Evolutionary conservation across 2,888 invertebrate species (phyloP).

Genomic region (Tricholauxania praeusta): DNA sequence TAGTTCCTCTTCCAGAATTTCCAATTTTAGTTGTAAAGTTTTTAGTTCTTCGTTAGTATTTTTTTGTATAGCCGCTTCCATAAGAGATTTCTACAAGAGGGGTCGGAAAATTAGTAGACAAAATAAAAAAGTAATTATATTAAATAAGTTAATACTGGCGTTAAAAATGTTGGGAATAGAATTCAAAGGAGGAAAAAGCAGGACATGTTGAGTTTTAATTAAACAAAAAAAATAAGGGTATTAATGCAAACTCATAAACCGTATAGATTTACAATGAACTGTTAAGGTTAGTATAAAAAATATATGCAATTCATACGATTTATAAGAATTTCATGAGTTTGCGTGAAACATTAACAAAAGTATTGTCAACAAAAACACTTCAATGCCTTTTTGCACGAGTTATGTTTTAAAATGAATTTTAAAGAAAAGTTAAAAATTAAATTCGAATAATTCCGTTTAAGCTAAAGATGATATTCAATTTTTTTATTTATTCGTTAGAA

Average conservation of each 20-base stretch:
- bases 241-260: slow-evolving; percentile 1
- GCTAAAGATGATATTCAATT: too few relatives aligned
- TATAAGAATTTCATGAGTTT: neutral
- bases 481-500: too few relatives aligned
- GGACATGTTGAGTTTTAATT: too few relatives aligned
- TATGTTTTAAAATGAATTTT: too few relatives aligned
- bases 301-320: neutral
- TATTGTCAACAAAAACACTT: too few relatives aligned
- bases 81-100: slow-evolving; percentile 68
- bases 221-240: neutral
- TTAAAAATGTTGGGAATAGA: slow-evolving; percentile 9
- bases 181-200: neutral
- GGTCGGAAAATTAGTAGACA: slow-evolving; percentile 61
- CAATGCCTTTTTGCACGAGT: too few relatives aligned
- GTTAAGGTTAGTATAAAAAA: too few relatives aligned
- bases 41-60: slow-evolving; percentile 70
- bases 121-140: slow-evolving; percentile 44
- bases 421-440: too few relatives aligned
- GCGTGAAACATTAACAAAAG: too few relatives aligned
- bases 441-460: too few relatives aligned
- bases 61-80: slow-evolving; percentile 71
- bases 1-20: slow-evolving; percentile 71
- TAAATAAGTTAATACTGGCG: neutral
- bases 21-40: slow-evolving; percentile 71
- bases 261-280: neutral